Percentiles rank a stretch among this genome's conserved stretches.
phyloP scores from a whole-genome alignment of 2,797 vertebrate species.

The Cynopterus sphinx region DNA sequence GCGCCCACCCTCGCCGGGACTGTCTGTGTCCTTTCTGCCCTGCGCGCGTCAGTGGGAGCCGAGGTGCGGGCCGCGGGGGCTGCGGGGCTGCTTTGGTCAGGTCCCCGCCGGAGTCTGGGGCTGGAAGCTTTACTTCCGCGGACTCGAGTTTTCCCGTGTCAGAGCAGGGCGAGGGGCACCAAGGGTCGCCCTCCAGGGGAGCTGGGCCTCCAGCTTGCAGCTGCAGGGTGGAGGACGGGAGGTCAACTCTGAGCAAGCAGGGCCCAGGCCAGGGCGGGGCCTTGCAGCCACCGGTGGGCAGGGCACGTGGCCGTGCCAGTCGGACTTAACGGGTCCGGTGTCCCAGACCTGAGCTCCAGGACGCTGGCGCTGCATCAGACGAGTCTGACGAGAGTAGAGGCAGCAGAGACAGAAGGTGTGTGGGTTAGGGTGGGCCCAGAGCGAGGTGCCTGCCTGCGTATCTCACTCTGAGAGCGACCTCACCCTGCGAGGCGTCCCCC shows the following conservation, averaged over 20 bases:
- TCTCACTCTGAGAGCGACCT: neutral
- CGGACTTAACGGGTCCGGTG: neutral
- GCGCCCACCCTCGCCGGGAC: too few relatives aligned
- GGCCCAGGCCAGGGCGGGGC: neutral
- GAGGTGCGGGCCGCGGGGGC: too few relatives aligned
- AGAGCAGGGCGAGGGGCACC: neutral
- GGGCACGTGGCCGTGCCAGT: neutral
- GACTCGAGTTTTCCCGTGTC: neutral
- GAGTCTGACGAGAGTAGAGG: too few relatives aligned
- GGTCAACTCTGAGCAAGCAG: neutral
- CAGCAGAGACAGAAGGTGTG: neutral
- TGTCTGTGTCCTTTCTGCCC: too few relatives aligned
- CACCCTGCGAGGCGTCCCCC: rapidly evolving
- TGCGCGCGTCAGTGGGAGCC: too few relatives aligned
- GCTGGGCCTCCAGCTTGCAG: neutral
- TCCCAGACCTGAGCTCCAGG: neutral
- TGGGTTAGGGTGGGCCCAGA: neutral
- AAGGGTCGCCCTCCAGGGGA: neutral
- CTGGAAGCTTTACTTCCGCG: neutral
- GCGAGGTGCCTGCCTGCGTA: rapidly evolving
- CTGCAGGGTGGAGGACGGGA: neutral
- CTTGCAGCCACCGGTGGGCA: neutral
- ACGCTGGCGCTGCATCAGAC: rapidly evolving
- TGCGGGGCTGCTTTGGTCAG: neutral
- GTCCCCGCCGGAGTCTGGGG: neutral